phyloP scores from a whole-genome alignment of 2,797 vertebrate species.

The Graptemys geographica region DNA sequence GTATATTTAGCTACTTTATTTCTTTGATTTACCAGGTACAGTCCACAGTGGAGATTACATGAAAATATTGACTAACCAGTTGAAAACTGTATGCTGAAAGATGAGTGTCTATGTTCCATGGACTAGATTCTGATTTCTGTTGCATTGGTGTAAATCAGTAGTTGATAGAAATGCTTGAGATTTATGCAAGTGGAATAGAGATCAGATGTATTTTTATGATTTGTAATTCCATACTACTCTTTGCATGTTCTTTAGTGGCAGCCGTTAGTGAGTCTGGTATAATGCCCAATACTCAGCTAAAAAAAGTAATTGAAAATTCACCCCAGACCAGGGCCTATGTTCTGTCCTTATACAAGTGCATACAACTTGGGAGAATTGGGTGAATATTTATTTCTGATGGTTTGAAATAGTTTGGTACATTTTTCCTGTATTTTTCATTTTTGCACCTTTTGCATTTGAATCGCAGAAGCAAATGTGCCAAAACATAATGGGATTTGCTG shows the following conservation, averaged over 20 bases:
- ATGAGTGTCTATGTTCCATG: constrained; percentile 3
- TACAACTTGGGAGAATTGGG: not conserved
- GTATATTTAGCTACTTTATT: not conserved
- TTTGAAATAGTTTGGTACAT: not conserved
- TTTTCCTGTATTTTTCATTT: not conserved
- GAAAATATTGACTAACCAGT: not conserved
- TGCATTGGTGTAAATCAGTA: not conserved
- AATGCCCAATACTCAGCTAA: not conserved
- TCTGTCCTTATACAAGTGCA: not conserved
- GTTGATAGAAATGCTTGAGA: not conserved
- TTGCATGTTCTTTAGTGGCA: not conserved
- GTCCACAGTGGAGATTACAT: not conserved
- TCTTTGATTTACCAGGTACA: not conserved
- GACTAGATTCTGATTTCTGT: not conserved
- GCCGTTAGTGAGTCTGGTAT: not conserved
- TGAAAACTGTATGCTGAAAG: not conserved
- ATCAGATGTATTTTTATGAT: not conserved
- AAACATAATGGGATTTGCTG: not conserved
- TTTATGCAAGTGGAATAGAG: too few relatives aligned
- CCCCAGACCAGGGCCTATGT: not conserved
- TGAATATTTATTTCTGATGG: not conserved
- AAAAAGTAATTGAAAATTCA: not conserved
- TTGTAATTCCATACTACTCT: not conserved
- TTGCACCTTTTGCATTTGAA: not conserved
- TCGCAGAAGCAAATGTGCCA: not conserved